Evolutionary conservation across 1,140 invertebrate genomes (phyloP), one percentile per base, ranked within the genome.

Genomic region (Aradophagus sp.): DNA sequence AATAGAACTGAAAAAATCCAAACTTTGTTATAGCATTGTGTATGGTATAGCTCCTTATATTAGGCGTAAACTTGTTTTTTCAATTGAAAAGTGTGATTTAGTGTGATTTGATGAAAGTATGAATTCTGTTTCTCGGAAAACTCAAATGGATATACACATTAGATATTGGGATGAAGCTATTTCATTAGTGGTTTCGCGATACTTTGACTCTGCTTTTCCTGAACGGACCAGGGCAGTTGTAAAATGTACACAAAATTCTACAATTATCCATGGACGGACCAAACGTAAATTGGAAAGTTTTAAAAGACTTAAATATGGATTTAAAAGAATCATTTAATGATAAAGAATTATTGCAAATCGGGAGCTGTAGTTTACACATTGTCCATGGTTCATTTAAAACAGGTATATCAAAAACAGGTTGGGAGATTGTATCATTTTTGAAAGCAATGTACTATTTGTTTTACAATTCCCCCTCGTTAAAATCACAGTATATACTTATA

Each of bases 321-420:
- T 13, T 67, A 2, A 48, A 47, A 39, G 23, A 50, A 20, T 16
- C 26, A 31, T 20, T 12, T 16, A 32, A 34, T 32, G 13, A 27
- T 15, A 1, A 17, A 12, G 2, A 48, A 26, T 11, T 71, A 10
- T 34, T 73, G 1, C 12, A 67, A 48, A 58, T 66, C 1, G 73
- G 69, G 10, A 69, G 42, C 47, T 76, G 73, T 61, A 56, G 73
- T 11, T 61, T 75, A n/a, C 73, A 77, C 35, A 52, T 53, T 3
- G 23, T 77, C 1, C 58, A 77, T 61, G 35, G 52, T 17, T 50
- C 70, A 15, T 75, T 77, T 27, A 75, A 77, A 68, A 48, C 53
- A 16, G 66, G 50, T 10, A 52, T 75, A 13, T 14, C 35, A 10
- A 36, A 35, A 32, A 53, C 62, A 7, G 23, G 45, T 2, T 77